Evolutionary conservation across 2,797 vertebrate genomes (phyloP).

Genomic region (Cygnus olor): DNA sequence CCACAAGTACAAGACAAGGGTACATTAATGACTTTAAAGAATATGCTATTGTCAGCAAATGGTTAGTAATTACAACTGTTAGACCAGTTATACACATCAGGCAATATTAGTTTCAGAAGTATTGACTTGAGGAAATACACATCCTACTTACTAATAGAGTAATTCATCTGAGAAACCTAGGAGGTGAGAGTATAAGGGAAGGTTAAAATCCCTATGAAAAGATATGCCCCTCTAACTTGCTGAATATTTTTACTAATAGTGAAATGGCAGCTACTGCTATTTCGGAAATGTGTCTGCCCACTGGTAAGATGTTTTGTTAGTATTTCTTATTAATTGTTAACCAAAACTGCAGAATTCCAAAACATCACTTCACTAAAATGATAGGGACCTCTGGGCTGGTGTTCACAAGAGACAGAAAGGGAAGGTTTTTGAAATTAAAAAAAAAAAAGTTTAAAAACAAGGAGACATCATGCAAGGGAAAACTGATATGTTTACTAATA

Average conservation of each 20-base stretch:
- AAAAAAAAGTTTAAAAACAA: neutral
- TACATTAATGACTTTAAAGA: neutral
- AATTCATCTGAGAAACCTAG: neutral
- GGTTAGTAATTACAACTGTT: neutral
- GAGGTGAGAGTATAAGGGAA: neutral
- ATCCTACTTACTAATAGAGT: neutral
- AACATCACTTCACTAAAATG: neutral
- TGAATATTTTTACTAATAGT: neutral
- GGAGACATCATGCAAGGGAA: neutral
- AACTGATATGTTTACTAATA: neutral
- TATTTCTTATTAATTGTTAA: neutral
- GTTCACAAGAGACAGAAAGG: neutral
- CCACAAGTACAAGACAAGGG: neutral
- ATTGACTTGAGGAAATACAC: neutral
- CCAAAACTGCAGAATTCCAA: neutral
- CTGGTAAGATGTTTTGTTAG: neutral
- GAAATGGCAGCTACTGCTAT: neutral
- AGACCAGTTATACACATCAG: neutral
- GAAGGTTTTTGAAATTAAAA: neutral
- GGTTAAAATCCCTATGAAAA: neutral
- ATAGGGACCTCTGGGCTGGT: neutral
- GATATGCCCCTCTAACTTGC: fast-evolving
- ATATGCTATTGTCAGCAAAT: neutral
- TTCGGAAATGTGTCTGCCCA: neutral
- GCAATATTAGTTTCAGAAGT: neutral